Conservation (phyloP, 2,797 vertebrate species). For the Lithobates sylvaticus region DNA sequence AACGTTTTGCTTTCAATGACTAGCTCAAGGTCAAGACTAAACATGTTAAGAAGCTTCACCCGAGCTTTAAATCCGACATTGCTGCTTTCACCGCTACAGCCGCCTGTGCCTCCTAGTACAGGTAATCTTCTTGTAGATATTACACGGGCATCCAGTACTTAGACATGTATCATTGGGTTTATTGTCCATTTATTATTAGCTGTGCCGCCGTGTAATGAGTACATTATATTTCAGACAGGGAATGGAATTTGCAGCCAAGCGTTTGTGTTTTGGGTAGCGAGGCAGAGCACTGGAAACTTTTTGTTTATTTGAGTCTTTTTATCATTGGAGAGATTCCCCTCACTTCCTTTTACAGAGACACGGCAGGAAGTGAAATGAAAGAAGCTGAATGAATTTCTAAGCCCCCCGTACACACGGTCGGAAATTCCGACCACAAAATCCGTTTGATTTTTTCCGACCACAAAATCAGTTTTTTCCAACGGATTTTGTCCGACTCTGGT, state of each 20-base stretch:
- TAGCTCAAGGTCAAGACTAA: conserved; percentile 50
- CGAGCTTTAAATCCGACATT: conserved; percentile 7
- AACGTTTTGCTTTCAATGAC: conserved; percentile 28
- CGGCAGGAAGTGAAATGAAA: too few relatives aligned
- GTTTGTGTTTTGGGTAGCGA: neutral
- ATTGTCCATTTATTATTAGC: neutral
- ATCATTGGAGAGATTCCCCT: too few relatives aligned
- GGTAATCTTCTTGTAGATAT: conserved; percentile 25
- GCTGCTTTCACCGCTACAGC: neutral
- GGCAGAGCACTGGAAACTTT: neutral
- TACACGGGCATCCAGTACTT: neutral
- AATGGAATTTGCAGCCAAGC: neutral
- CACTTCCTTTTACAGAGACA: too few relatives aligned
- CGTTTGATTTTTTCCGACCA: too few relatives aligned
- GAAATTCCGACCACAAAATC: too few relatives aligned
- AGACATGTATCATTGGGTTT: neutral
- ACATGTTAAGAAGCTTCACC: conserved; percentile 20
- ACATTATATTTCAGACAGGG: neutral
- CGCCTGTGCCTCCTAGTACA: neutral
- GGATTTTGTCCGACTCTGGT: too few relatives aligned
- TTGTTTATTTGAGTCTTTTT: too few relatives aligned
- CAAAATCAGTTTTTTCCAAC: too few relatives aligned
- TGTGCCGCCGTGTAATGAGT: neutral
- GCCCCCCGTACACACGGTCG: too few relatives aligned
- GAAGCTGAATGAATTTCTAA: too few relatives aligned